Percentiles rank a stretch among this genome's conserved stretches.
phyloP scores from a whole-genome alignment of 2,888 invertebrate species.

The Punctoribates punctum region DNA sequence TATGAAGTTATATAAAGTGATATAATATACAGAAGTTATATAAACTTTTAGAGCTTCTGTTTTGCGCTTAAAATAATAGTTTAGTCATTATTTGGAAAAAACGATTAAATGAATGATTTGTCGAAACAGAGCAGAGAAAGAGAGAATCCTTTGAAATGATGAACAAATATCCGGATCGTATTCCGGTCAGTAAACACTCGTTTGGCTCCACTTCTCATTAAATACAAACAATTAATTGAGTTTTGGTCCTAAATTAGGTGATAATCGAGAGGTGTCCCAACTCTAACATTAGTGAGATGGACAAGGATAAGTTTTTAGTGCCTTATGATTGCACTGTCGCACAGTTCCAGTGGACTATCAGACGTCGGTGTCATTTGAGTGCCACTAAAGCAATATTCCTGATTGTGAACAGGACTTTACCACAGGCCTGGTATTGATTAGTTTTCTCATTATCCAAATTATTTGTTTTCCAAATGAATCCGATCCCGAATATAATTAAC shows the following conservation, averaged over 20 bases:
- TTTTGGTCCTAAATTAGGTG: slow-evolving; percentile 51
- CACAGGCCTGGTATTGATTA: slow-evolving; percentile 54
- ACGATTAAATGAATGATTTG: background rate
- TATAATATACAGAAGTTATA: background rate
- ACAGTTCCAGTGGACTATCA: slow-evolving; percentile 58
- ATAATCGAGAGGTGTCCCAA: slow-evolving; percentile 56
- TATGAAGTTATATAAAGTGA: background rate
- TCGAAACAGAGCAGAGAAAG: slow-evolving; percentile 43
- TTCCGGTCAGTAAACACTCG: slow-evolving; percentile 44
- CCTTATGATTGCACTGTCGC: slow-evolving; percentile 57
- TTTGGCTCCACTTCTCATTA: background rate
- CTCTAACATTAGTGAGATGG: slow-evolving; percentile 54
- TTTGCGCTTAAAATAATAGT: background rate
- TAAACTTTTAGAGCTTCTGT: background rate
- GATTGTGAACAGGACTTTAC: slow-evolving; percentile 56
- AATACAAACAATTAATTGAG: background rate
- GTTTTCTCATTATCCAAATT: no score
- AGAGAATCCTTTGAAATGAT: slow-evolving; percentile 44
- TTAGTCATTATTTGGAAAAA: no score
- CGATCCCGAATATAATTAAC: no score
- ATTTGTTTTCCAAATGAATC: no score
- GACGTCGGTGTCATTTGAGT: slow-evolving; percentile 55
- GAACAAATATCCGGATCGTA: slow-evolving; percentile 46
- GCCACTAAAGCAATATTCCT: slow-evolving; percentile 56
- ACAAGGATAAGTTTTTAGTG: slow-evolving; percentile 56